These are phyloP conservation scores for Pagrus major DNA, from an alignment of 2,113 vertebrate species.

Conservation along the genomic window DNA sequence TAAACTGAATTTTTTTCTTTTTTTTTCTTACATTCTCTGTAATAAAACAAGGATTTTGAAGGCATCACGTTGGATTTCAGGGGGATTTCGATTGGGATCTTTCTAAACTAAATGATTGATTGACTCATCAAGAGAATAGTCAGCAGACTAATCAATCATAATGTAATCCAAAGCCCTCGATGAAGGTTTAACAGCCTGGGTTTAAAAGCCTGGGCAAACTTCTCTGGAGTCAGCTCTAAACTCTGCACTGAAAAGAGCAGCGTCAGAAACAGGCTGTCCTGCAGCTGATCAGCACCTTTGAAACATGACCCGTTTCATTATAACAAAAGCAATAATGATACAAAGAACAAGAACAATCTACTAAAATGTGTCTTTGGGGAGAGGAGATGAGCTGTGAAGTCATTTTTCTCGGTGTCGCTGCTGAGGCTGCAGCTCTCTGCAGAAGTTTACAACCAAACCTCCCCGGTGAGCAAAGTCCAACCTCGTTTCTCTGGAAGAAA, in stretches of 20 bases:
- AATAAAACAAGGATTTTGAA: background rate
- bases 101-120: background rate
- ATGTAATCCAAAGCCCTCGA: no score
- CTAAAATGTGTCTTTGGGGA: slow-evolving; percentile 9
- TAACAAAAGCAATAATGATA: slow-evolving; percentile 4
- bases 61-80: background rate
- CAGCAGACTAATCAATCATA: no score
- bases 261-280: background rate
- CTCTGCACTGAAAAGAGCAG: background rate
- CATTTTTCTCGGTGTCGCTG: slow-evolving; percentile 25
- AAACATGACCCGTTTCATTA: no score
- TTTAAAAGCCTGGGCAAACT: background rate
- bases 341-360: slow-evolving; percentile 47
- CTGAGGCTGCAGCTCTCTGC: slow-evolving; percentile 7
- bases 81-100: background rate
- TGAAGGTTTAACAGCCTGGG: background rate
- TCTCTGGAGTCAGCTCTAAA: background rate
- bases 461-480: background rate
- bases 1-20: no score
- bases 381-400: slow-evolving; percentile 42
- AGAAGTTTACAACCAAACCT: slow-evolving; percentile 10
- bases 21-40: background rate
- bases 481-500: background rate
- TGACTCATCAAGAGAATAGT: no score
- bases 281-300: no score